phyloP scores from a whole-genome alignment of 2,797 vertebrate species.

The Fratercula arctica region DNA sequence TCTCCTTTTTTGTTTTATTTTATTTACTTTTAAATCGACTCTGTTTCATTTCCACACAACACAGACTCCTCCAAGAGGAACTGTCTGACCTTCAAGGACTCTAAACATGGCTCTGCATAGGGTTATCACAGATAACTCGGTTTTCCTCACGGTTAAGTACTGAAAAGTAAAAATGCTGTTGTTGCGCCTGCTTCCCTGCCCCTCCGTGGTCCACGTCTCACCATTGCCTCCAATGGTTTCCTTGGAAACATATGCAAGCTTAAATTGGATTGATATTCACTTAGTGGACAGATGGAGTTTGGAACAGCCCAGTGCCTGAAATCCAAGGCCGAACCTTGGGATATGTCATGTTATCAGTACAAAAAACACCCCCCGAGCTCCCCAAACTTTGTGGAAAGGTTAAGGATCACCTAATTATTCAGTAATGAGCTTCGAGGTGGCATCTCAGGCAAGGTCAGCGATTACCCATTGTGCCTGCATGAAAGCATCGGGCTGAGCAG shows the following conservation, averaged over 20 bases:
- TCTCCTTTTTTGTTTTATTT: not conserved
- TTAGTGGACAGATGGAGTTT: conserved; percentile 62
- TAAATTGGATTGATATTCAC: conserved; percentile 48
- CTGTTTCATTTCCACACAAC: not conserved
- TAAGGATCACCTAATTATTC: conserved; percentile 22
- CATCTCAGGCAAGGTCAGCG: conserved; percentile 14
- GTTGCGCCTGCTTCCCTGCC: not conserved
- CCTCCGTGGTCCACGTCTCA: conserved; percentile 16
- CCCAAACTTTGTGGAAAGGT: not conserved
- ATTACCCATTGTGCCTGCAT: not conserved
- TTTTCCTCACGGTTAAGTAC: not conserved
- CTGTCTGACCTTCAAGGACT: not conserved
- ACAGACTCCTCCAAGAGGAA: not conserved
- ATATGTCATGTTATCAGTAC: not conserved
- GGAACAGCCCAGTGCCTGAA: conserved; percentile 14
- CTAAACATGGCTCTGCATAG: accelerated
- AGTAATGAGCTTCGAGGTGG: conserved; percentile 12
- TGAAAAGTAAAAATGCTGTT: not conserved
- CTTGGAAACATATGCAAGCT: conserved; percentile 62
- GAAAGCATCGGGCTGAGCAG: not conserved
- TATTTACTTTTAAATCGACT: not conserved
- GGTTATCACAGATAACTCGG: not conserved
- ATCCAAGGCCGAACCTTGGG: not conserved
- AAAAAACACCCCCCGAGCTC: not conserved
- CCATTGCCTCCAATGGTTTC: conserved; percentile 39